Evolutionary conservation across 2,113 vertebrate species (phyloP).

Genomic region (Calypte anna): DNA sequence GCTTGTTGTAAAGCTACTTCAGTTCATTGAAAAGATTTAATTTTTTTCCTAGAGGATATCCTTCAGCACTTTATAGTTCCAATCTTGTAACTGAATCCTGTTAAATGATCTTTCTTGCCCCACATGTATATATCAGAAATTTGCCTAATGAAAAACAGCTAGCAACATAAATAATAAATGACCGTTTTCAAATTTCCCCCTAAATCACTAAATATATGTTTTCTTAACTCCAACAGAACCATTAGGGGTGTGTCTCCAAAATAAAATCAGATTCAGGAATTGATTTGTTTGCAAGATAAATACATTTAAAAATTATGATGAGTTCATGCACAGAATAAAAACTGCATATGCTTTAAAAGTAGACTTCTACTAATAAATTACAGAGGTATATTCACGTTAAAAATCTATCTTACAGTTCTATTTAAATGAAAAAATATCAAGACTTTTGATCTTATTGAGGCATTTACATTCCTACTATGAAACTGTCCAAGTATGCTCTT

Average conservation of each 20-base stretch:
- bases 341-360: not conserved
- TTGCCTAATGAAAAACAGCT: not conserved
- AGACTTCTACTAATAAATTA: not conserved
- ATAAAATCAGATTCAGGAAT: not conserved
- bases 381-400: not conserved
- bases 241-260: conserved; percentile 9
- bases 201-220: conserved; percentile 32
- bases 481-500: not conserved
- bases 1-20: conserved; percentile 39
- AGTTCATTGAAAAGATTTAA: conserved; percentile 31
- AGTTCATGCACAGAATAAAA: not conserved
- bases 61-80: not conserved
- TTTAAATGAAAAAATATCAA: not conserved
- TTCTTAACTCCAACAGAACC: not conserved
- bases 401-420: not conserved
- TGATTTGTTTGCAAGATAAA: not conserved
- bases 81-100: not conserved
- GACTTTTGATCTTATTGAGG: not conserved
- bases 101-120: not conserved
- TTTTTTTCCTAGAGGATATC: not conserved
- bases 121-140: not conserved
- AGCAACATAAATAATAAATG: not conserved
- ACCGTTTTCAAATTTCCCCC: not conserved
- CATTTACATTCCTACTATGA: not conserved
- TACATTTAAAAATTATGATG: not conserved